phyloP scores from a whole-genome alignment of 2,797 vertebrate species.

The Danionella dracula region DNA sequence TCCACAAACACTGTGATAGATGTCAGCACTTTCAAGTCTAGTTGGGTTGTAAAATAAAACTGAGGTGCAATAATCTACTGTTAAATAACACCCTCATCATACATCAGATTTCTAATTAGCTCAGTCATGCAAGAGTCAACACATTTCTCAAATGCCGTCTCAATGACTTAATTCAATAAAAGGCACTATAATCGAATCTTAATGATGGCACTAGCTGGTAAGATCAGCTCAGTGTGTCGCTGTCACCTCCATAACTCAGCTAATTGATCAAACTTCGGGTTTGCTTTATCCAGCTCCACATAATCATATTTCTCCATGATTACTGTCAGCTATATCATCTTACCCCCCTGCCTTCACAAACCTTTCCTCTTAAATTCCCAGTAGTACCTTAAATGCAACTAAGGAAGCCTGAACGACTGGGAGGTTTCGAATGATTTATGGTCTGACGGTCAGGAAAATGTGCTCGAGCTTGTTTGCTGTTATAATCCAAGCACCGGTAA shows the following conservation, averaged over 20 bases:
- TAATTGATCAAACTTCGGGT: conserved; percentile 15
- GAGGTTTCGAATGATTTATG: conserved; percentile 17
- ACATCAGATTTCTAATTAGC: conserved; percentile 9
- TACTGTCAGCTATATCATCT: background rate
- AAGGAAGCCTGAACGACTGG: too few relatives aligned
- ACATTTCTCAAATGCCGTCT: conserved; percentile 6
- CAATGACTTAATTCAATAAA: conserved; percentile 2
- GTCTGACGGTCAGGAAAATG: conserved; percentile 16
- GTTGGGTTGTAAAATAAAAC: background rate
- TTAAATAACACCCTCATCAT: background rate
- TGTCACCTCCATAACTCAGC: conserved; percentile 1
- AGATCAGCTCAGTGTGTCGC: background rate
- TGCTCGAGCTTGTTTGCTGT: conserved; percentile 9
- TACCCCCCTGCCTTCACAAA: background rate
- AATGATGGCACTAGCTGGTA: background rate
- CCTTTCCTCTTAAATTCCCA: background rate
- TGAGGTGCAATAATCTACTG: background rate
- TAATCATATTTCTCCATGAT: conserved; percentile 17
- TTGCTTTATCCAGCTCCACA: background rate
- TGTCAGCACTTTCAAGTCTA: background rate
- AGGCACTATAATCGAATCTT: conserved; percentile 2
- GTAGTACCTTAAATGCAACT: background rate
- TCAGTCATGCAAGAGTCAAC: background rate
- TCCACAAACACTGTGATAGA: background rate
- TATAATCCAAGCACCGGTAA: background rate